These are phyloP conservation scores for Notolabrus celidotus DNA, from an alignment of 2,797 vertebrate species.

Conservation along the genomic window DNA sequence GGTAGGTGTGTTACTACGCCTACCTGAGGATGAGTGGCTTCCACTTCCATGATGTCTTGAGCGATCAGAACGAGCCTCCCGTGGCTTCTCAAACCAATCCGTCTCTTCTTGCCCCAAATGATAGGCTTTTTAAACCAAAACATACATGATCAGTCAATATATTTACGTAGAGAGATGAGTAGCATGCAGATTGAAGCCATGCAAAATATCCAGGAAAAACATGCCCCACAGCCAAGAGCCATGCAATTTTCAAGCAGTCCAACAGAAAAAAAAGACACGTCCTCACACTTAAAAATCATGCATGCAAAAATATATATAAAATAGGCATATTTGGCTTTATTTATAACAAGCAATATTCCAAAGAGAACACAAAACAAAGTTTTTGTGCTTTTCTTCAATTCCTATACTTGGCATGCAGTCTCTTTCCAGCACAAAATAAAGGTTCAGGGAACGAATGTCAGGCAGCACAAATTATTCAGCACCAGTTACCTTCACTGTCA, in stretches of 20 bases:
- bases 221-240: conserved; percentile 61
- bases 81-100: conserved; percentile 99
- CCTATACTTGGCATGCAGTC: conserved; percentile 81
- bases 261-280: conserved; percentile 57
- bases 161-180: conserved; percentile 40
- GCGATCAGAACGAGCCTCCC: conserved; percentile 93
- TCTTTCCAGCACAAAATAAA: conserved; percentile 55
- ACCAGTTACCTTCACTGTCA: conserved; percentile 99
- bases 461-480: conserved; percentile 85
- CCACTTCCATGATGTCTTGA: conserved; percentile 92
- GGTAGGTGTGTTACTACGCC: conserved; percentile 94
- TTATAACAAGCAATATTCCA: conserved; percentile 72
- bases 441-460: conserved; percentile 50
- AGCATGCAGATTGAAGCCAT: conserved; percentile 87
- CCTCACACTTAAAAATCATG: conserved; percentile 72
- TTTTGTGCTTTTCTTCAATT: conserved; percentile 53
- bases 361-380: conserved; percentile 51
- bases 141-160: conserved; percentile 87
- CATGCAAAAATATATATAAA: conserved; percentile 69
- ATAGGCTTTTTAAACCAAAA: conserved; percentile 97
- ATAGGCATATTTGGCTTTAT: conserved; percentile 86
- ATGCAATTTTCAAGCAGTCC: conserved; percentile 62
- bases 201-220: conserved; percentile 78
- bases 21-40: conserved; percentile 92
- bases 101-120: conserved; percentile 99